These are phyloP conservation scores for Leucania comma DNA, from an alignment of 2,888 invertebrate species.

Conservation along the genomic window DNA sequence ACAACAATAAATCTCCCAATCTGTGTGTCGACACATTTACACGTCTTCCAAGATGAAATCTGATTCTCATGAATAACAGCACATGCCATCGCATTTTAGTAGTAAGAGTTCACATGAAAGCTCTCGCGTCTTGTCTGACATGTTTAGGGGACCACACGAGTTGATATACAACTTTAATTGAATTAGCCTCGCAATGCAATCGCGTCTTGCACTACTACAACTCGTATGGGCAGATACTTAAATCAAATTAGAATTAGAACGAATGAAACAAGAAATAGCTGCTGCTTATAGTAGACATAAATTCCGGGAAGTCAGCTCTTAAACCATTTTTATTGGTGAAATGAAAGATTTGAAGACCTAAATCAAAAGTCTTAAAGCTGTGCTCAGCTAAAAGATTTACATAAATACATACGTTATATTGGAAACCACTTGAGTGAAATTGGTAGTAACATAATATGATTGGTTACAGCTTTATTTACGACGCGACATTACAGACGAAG, in stretches of 20 bases:
- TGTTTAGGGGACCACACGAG: constrained; percentile 80
- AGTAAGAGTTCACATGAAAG: constrained; percentile 72
- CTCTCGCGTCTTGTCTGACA: constrained; percentile 69
- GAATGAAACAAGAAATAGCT: constrained; percentile 21
- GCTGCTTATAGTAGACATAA: constrained; percentile 12
- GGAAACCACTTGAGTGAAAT: constrained; percentile 29
- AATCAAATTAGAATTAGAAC: constrained; percentile 46
- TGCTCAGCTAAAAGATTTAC: constrained; percentile 5
- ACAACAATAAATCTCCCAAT: constrained; percentile 84
- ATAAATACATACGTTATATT: constrained; percentile 13
- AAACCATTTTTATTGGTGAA: constrained; percentile 13
- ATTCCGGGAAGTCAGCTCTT: constrained; percentile 23
- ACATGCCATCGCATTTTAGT: constrained; percentile 80
- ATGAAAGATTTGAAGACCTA: neutral
- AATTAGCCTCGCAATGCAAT: constrained; percentile 54
- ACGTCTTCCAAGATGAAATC: constrained; percentile 80
- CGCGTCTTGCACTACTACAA: constrained; percentile 41
- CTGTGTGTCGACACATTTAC: constrained; percentile 79
- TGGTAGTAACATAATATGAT: constrained; percentile 42
- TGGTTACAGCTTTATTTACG: constrained; percentile 48
- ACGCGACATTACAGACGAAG: constrained; percentile 32
- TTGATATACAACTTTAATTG: constrained; percentile 58
- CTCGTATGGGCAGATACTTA: constrained; percentile 44
- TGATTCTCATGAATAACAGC: constrained; percentile 82
- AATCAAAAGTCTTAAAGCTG: constrained; percentile 4